Evolutionary conservation across 2,797 vertebrate genomes (phyloP).

Genomic region (Microchirus variegatus): DNA sequence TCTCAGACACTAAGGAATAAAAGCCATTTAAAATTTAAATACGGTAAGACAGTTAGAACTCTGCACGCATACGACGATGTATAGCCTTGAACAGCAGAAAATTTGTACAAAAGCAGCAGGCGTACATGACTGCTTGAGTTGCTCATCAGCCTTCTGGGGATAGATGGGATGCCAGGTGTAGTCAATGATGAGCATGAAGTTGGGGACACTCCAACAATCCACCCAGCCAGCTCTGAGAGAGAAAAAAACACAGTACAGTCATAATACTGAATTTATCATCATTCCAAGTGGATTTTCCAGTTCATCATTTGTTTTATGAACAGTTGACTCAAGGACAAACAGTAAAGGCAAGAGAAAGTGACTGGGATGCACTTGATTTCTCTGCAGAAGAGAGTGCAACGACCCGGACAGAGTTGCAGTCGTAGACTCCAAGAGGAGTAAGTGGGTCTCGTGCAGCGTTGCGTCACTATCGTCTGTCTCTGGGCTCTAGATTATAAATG

Average conservation of each 20-base stretch:
- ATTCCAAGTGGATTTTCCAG: conserved; percentile 49
- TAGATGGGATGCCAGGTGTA: conserved; percentile 99
- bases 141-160: conserved; percentile 95
- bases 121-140: conserved; percentile 95
- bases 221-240: conserved; percentile 91
- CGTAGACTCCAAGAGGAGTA: conserved; percentile 27
- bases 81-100: background rate
- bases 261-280: conserved; percentile 38
- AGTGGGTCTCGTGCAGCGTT: conserved; percentile 25
- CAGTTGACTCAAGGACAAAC: conserved; percentile 38
- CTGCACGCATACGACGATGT: background rate
- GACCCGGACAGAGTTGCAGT: conserved; percentile 38
- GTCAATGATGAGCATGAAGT: conserved; percentile 93
- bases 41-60: background rate
- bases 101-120: conserved; percentile 6
- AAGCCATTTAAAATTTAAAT: background rate
- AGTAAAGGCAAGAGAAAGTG: conserved; percentile 23
- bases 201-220: conserved; percentile 98
- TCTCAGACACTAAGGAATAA: conserved; percentile 88
- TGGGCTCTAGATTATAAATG: conserved; percentile 33
- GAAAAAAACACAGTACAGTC: conserved; percentile 13
- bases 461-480: conserved; percentile 14
- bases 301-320: conserved; percentile 59
- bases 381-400: conserved; percentile 22
- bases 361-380: conserved; percentile 50